Base-by-base conservation (phyloP, 2,888 invertebrate genomes). In the Calephelis perditalis region DNA sequence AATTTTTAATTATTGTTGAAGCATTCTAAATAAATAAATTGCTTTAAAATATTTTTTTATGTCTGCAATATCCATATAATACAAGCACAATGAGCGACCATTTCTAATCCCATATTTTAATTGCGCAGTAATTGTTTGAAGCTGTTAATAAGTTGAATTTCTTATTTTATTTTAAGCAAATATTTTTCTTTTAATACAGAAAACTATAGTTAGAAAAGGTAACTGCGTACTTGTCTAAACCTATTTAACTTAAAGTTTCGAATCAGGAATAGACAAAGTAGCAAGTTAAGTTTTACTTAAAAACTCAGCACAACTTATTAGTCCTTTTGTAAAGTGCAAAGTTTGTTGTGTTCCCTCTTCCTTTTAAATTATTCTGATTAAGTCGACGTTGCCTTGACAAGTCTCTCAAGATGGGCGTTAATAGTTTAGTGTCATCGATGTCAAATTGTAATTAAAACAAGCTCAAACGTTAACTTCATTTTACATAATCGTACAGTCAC, bases 211-310 rank as follows among this genome's bases (percentile, higher is more conserved):
- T 40, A 26, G 40, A 7, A 40, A 40, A 40, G 8, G 7, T 5
- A 40, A 7, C 40, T 40, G 5, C 40, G 8, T 40, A 8, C 40
- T 40, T 40, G 40, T 40, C 7, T 8, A 40, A 3, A 40, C 7
- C 40, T 8, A 40, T 40, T 40, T 40, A 40, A 40, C 26, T 26
- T 49, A 15, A 52, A 52, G 10, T 52, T 52, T 26, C 11, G 6
- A 52, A 52, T 26, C 52, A 52, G 3, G 2, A 35, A 35, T 52
- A 35, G 52, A 52, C 35, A 52, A 52, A 52, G 52, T 35, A 35
- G 52, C 26, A 52, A 15, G 35, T 52, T 52, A 52, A 35, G 52
- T 52, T 52, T 26, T 52, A 52, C 52, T 52, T 52, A 35, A 52
- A 49, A 52, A 35, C 35, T 52, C 26, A 10, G 52, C 52, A 35